phyloP scores from a whole-genome alignment of 2,888 invertebrate genomes.

The Pandemis corylana region DNA sequence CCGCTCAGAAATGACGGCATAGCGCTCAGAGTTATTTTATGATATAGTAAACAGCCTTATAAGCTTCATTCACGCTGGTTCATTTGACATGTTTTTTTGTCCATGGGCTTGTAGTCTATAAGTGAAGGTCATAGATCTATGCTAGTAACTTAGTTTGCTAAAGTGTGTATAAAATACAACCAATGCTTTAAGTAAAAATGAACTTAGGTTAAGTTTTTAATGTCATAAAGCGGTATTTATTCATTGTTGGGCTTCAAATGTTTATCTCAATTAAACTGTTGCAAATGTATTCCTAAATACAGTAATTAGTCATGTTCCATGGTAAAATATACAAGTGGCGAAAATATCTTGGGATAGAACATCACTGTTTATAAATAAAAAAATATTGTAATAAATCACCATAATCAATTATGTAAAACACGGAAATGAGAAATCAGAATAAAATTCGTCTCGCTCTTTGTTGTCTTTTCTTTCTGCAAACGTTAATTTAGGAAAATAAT shows the following conservation, averaged over 20 bases:
- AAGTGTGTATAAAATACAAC: background rate
- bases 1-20: too few species aligned
- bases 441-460: constrained; percentile 18
- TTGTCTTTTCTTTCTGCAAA: constrained; percentile 1
- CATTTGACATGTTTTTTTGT: too few species aligned
- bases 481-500: background rate
- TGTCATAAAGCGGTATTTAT: background rate
- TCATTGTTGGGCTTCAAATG: background rate
- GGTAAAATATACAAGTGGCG: background rate
- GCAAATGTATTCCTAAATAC: background rate
- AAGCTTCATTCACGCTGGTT: too few species aligned
- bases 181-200: background rate
- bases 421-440: constrained; percentile 14
- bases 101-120: too few species aligned
- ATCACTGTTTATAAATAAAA: background rate
- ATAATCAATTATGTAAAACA: constrained; percentile 18
- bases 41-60: too few species aligned
- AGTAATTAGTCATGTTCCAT: background rate
- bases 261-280: background rate
- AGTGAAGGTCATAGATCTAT: too few species aligned
- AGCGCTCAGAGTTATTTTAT: too few species aligned
- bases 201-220: background rate
- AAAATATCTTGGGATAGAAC: background rate
- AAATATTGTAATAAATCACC: constrained; percentile 11
- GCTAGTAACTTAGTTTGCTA: background rate